Conservation (phyloP, 2,888 invertebrate genomes). For the Phyllotreta striolata region DNA sequence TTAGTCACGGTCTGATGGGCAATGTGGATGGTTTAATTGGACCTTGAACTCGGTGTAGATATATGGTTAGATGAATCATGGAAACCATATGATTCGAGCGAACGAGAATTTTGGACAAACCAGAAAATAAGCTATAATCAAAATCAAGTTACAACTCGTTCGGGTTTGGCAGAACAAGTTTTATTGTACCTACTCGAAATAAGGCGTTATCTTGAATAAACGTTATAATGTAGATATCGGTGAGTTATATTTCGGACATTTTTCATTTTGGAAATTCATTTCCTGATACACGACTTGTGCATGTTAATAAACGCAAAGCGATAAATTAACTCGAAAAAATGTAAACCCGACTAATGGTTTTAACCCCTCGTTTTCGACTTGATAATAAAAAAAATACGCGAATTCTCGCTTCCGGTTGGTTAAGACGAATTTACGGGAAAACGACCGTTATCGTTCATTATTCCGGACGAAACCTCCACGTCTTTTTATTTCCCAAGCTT, state of each 20-base stretch:
- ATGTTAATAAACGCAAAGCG: background rate
- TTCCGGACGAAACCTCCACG: slow-evolving; percentile 25
- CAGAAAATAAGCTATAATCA: no score
- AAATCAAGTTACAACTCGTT: no score
- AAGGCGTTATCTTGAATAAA: no score
- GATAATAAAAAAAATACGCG: slow-evolving; percentile 36
- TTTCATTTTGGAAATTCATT: slow-evolving; percentile 4
- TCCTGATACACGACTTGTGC: background rate
- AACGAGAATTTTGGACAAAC: no score
- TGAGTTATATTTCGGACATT: no score
- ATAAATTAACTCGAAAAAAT: slow-evolving; percentile 24
- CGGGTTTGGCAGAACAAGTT: no score
- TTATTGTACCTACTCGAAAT: no score
- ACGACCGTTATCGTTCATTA: slow-evolving; percentile 47
- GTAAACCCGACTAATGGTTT: slow-evolving; percentile 39
- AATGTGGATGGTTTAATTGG: slow-evolving; percentile 20
- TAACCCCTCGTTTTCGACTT: slow-evolving; percentile 34
- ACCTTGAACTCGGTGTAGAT: slow-evolving; percentile 18
- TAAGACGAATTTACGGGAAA: slow-evolving; percentile 38
- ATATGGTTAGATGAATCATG: background rate
- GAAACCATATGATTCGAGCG: background rate
- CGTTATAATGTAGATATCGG: no score
- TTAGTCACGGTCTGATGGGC: slow-evolving; percentile 22
- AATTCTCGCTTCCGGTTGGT: slow-evolving; percentile 38
- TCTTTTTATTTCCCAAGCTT: slow-evolving; percentile 55